These are phyloP conservation scores for Pygocentrus nattereri DNA, from an alignment of 2,797 vertebrate genomes.

Conservation along the genomic window DNA sequence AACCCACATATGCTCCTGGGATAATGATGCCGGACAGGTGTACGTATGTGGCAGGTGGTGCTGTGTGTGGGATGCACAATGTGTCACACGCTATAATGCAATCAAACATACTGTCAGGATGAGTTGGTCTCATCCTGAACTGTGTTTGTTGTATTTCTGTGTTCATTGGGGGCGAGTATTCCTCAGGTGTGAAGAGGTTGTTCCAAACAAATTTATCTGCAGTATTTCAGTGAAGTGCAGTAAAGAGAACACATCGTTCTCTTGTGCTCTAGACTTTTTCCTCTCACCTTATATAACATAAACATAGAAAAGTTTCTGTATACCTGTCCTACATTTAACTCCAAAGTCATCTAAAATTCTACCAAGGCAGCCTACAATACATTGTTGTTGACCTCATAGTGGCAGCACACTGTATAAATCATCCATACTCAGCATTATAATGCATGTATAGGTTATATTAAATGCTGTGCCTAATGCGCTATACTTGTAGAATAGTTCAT, in stretches of 20 bases:
- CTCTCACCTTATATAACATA: neutral
- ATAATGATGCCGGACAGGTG: slow-evolving; percentile 5
- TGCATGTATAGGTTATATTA: too few relatives aligned
- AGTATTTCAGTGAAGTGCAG: neutral
- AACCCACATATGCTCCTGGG: too few relatives aligned
- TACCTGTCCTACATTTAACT: neutral
- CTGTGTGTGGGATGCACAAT: slow-evolving; percentile 20
- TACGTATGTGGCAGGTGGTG: slow-evolving; percentile 35
- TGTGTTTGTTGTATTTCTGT: neutral
- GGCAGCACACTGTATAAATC: too few relatives aligned
- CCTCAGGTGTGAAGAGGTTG: neutral
- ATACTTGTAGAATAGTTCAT: too few relatives aligned
- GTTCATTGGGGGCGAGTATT: neutral
- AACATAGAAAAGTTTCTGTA: neutral
- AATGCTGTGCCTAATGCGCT: too few relatives aligned
- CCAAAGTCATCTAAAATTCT: neutral
- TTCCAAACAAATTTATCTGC: neutral
- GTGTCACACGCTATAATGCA: slow-evolving; percentile 36
- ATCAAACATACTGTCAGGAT: slow-evolving; percentile 39
- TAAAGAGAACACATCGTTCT: neutral
- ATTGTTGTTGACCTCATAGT: too few relatives aligned
- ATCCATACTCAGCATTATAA: too few relatives aligned
- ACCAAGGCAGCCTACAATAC: neutral
- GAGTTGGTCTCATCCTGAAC: slow-evolving; percentile 13
- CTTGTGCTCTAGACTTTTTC: neutral